Evolutionary conservation across 2,797 vertebrate species (phyloP).

Genomic region (Neostethus bicornis): DNA sequence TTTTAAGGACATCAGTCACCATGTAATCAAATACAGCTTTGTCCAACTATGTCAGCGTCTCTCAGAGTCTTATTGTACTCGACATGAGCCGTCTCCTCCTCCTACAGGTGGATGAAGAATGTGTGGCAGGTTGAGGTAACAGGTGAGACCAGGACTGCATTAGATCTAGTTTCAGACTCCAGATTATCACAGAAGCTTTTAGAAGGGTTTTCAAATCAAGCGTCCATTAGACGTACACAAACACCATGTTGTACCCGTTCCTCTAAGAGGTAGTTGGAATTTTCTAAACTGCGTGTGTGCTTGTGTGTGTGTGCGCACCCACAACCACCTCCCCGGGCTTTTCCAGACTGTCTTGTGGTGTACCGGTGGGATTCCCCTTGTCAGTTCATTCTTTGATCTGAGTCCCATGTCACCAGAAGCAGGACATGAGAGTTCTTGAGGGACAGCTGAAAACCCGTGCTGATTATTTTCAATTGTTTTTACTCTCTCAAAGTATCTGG

Average conservation of each 20-base stretch:
- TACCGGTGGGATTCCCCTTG: conserved; percentile 55
- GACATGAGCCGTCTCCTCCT: conserved; percentile 10
- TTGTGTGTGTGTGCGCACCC: conserved; percentile 10
- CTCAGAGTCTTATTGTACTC: conserved; percentile 21
- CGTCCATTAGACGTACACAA: conserved; percentile 8
- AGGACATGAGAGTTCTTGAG: conserved; percentile 61
- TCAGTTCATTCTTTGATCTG: conserved; percentile 65
- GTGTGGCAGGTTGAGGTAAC: conserved; percentile 33
- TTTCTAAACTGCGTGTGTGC: conserved; percentile 6
- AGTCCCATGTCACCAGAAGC: conserved; percentile 58
- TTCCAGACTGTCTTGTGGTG: conserved; percentile 35
- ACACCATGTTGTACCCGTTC: conserved; percentile 21
- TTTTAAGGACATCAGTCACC: conserved; percentile 33
- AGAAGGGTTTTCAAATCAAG: conserved; percentile 35
- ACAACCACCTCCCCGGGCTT: conserved; percentile 47
- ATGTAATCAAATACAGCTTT: conserved; percentile 44
- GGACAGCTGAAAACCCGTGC: conserved; percentile 59
- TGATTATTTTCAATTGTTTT: conserved; percentile 50
- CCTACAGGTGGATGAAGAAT: conserved; percentile 52
- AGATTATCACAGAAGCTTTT: conserved; percentile 60
- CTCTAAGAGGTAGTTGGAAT: background rate
- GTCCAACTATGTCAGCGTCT: conserved; percentile 32
- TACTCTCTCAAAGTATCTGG: background rate
- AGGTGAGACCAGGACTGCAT: conserved; percentile 31
- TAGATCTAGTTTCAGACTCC: conserved; percentile 61